Conservation (phyloP, 2,888 invertebrate genomes). For the Parasteatoda lunata region DNA sequence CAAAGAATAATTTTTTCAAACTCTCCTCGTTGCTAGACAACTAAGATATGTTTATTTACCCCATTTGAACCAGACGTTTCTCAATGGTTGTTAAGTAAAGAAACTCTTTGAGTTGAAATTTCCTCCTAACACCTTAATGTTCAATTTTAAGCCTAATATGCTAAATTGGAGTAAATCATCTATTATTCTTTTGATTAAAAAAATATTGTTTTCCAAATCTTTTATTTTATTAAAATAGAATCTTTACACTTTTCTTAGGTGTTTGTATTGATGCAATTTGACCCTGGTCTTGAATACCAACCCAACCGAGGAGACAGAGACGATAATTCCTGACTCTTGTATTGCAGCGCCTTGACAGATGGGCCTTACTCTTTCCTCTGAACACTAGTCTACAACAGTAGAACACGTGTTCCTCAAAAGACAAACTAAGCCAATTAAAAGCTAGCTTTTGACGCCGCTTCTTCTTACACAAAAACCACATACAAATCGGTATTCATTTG, state of each 20-base stretch:
- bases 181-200: neutral
- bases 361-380: constrained; percentile 96
- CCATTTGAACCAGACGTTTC: too few relatives aligned
- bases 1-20: too few relatives aligned
- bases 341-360: constrained; percentile 99
- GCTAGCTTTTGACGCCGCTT: constrained; percentile 33
- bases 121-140: too few relatives aligned
- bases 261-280: constrained; percentile 98
- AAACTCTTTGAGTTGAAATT: too few relatives aligned
- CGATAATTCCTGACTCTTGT: constrained; percentile 98
- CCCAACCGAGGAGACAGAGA: constrained; percentile 79
- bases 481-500: constrained; percentile 12
- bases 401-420: constrained; percentile 26
- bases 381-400: constrained; percentile 43
- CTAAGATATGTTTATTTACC: too few relatives aligned
- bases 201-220: neutral
- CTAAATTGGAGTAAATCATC: too few relatives aligned
- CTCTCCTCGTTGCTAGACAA: too few relatives aligned
- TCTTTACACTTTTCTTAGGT: constrained; percentile 79
- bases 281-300: constrained; percentile 94
- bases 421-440: neutral
- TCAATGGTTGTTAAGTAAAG: too few relatives aligned
- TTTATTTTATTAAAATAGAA: neutral
- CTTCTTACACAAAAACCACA: constrained; percentile 23
- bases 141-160: too few relatives aligned